Conservation (phyloP, 2,888 invertebrate genomes). For the Catocala sponsa region DNA sequence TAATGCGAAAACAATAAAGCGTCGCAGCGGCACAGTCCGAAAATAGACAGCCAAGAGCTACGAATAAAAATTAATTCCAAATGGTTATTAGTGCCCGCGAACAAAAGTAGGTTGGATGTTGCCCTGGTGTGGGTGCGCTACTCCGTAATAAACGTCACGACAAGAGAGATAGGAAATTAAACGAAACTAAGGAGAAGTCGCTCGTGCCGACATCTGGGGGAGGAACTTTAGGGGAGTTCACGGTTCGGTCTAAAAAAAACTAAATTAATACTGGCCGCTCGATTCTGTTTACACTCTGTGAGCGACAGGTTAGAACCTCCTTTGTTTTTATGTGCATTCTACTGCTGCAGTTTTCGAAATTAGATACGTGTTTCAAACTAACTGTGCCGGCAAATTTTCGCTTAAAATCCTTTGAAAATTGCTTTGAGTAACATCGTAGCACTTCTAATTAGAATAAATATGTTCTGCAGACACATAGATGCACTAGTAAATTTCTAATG, state of each 20-base stretch:
- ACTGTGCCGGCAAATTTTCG: slow-evolving; percentile 16
- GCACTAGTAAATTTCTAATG: no score
- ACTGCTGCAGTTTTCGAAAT: slow-evolving; percentile 35
- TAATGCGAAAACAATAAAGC: slow-evolving; percentile 87
- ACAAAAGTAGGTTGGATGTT: slow-evolving; percentile 71
- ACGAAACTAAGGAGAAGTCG: slow-evolving; percentile 84
- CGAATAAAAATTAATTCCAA: slow-evolving; percentile 80
- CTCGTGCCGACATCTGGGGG: slow-evolving; percentile 75
- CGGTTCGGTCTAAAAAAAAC: slow-evolving; percentile 62
- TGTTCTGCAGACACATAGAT: no score
- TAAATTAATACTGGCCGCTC: slow-evolving; percentile 74
- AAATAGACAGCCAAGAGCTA: slow-evolving; percentile 76
- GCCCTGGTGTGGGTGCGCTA: slow-evolving; percentile 68
- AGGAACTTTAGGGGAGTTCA: slow-evolving; percentile 65
- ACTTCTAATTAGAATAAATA: not conserved
- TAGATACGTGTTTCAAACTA: slow-evolving; percentile 36
- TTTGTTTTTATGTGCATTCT: slow-evolving; percentile 58
- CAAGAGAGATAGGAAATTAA: slow-evolving; percentile 85
- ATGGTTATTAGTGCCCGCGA: slow-evolving; percentile 80
- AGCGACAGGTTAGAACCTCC: slow-evolving; percentile 74
- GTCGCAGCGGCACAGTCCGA: slow-evolving; percentile 67
- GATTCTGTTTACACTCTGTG: slow-evolving; percentile 79
- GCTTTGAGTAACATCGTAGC: not conserved
- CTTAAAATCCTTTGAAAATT: slow-evolving; percentile 15
- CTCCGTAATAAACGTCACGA: slow-evolving; percentile 82